Evolutionary conservation across 2,888 invertebrate genomes (phyloP), one percentile per base, ranked within the genome.

Genomic region (Cephus nigrinus): DNA sequence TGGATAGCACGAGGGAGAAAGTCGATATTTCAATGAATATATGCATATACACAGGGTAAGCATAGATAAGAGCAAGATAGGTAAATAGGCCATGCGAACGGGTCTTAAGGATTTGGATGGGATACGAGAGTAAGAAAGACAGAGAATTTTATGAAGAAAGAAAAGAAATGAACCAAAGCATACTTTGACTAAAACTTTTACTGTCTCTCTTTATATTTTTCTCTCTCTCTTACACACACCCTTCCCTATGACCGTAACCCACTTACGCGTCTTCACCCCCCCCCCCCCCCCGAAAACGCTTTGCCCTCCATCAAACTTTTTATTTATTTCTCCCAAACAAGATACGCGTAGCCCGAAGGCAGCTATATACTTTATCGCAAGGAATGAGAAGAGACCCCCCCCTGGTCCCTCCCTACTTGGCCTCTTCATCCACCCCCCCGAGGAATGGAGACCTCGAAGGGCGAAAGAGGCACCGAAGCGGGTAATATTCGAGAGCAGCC

Each of bases 311-410:
- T 75, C 74, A 35, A 75, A 69, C 77, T 80, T 81, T 80, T 80
- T 80, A 83, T 82, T 82, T 83, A 81, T 83, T 80, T 80, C 55
- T 74, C 79, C 77, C 73, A 77, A 77, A 79, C 76, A 40, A 69
- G 68, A 77, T 75, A 74, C 69, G 74, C 40, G 34, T 36, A 33
- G 69, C 76, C 69, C 69, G 31, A 68, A 74, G 80, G 77, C 76
- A 55, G 72, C 30, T 69, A 55, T 69, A 55, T 35, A 33, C 32
- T 75, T 74, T 55, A 55, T n/a, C 73, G 69, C 34, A 74, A 76
- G 68, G 55, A 76, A 76, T 73, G 78, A 55, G n/a, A 68, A 68
- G 55, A 73, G 69, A 32, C 30, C 55, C 15, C 5, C 15, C 4
- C 15, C 15, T 0, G 3, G 12, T 35, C 40, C 15, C 40, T 5